Conservation (phyloP, 2,797 vertebrate species). For the Parauchenoglanis ngamensis region DNA sequence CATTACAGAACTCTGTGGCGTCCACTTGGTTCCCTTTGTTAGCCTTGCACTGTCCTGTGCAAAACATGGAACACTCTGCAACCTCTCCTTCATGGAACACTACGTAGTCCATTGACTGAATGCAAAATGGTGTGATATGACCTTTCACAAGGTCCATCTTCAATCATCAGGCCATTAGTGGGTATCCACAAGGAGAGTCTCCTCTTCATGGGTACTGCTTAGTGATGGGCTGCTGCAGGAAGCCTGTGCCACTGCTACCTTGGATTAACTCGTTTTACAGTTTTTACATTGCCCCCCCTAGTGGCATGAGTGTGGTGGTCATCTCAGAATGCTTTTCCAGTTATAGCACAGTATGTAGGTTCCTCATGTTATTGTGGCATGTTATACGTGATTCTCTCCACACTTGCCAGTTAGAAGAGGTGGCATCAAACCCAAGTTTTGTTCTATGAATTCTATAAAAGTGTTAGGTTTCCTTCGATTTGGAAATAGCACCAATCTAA, state of each 20-base stretch:
- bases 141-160: background rate
- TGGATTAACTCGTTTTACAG: background rate
- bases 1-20: background rate
- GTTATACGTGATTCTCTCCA: background rate
- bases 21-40: background rate
- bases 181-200: background rate
- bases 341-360: background rate
- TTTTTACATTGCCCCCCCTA: conserved; percentile 6
- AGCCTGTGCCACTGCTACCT: background rate
- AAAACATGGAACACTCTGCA: background rate
- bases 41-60: background rate
- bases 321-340: background rate
- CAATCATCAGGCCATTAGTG: background rate
- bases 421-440: background rate
- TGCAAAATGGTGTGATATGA: background rate
- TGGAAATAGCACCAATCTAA: background rate
- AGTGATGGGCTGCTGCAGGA: background rate
- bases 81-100: background rate
- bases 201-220: background rate
- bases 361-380: background rate
- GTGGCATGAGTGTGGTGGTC: background rate
- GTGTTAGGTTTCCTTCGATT: background rate
- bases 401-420: background rate
- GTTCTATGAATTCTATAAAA: background rate
- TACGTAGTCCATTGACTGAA: background rate